phyloP scores from a whole-genome alignment of 1,140 invertebrate genomes.

The Diachasmimorpha longicaudata region DNA sequence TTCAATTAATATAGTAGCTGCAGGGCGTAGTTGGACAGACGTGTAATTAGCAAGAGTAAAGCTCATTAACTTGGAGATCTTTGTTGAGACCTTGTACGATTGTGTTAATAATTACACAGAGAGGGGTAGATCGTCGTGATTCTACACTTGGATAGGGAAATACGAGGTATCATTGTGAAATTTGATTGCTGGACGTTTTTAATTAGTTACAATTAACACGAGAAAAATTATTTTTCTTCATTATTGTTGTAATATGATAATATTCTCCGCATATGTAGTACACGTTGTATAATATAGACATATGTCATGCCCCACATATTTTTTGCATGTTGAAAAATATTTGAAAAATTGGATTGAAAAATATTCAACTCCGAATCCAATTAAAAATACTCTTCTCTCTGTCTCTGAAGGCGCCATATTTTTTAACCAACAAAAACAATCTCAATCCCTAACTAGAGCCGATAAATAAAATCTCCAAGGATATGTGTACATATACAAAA shows the following conservation, averaged over 20 bases:
- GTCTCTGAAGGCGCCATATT: background rate
- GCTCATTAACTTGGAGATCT: background rate
- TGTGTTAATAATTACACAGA: background rate
- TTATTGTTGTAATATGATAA: too few species aligned
- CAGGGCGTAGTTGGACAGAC: too few species aligned
- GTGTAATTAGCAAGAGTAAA: background rate
- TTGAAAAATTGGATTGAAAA: background rate
- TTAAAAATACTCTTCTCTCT: too few species aligned
- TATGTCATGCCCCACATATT: too few species aligned
- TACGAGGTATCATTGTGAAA: background rate
- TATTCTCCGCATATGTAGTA: too few species aligned
- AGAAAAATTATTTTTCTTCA: background rate
- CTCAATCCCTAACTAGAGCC: background rate
- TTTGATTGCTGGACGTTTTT: background rate
- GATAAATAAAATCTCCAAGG: conserved; percentile 19
- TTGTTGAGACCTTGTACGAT: background rate
- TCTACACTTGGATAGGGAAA: background rate
- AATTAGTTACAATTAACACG: background rate
- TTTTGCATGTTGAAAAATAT: too few species aligned
- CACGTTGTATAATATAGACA: too few species aligned
- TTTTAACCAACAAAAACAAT: background rate
- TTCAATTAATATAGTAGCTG: background rate
- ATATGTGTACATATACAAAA: background rate
- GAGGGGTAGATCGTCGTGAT: background rate
- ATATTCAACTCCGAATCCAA: too few species aligned